Conservation (phyloP, 2,888 invertebrate genomes). For the Rhagium mordax region DNA sequence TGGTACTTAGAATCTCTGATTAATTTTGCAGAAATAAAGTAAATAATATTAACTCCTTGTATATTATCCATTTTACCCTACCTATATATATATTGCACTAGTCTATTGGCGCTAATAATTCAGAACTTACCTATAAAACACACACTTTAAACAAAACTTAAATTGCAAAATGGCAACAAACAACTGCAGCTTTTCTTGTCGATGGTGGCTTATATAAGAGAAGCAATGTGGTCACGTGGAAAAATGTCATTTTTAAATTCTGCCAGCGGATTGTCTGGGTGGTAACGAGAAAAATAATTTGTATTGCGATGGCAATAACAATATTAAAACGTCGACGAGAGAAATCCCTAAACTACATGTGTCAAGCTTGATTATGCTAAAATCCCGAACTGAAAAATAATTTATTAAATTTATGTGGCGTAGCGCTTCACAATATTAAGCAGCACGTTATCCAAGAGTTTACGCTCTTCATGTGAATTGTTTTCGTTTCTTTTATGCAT, state of each 20-base stretch:
- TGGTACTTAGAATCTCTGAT: no score
- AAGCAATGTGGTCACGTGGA: constrained; percentile 21
- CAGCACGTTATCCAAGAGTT: not conserved
- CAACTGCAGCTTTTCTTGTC: constrained; percentile 13
- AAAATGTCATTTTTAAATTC: constrained; percentile 47
- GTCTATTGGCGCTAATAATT: not conserved
- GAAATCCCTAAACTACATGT: constrained; percentile 37
- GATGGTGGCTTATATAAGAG: constrained; percentile 38
- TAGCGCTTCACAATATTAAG: constrained; percentile 14
- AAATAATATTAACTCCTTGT: no score
- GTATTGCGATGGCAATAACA: constrained; percentile 45
- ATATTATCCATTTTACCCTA: no score
- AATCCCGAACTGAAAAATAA: constrained; percentile 32
- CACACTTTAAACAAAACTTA: constrained; percentile 9
- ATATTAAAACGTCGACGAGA: constrained; percentile 40
- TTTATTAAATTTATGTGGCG: constrained; percentile 37
- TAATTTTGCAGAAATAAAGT: no score
- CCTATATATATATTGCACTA: no score
- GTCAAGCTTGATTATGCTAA: constrained; percentile 36
- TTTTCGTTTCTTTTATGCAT: not conserved
- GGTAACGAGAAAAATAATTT: constrained; percentile 46
- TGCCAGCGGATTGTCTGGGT: constrained; percentile 39
- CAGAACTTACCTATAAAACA: constrained; percentile 27
- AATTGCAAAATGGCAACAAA: constrained; percentile 20
- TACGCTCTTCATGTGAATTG: not conserved